A percentile compares a stretch with the other conserved stretches of the same genome.
Conservation (phyloP, 1,140 invertebrate genomes). For the Diploscapter pachys region DNA sequence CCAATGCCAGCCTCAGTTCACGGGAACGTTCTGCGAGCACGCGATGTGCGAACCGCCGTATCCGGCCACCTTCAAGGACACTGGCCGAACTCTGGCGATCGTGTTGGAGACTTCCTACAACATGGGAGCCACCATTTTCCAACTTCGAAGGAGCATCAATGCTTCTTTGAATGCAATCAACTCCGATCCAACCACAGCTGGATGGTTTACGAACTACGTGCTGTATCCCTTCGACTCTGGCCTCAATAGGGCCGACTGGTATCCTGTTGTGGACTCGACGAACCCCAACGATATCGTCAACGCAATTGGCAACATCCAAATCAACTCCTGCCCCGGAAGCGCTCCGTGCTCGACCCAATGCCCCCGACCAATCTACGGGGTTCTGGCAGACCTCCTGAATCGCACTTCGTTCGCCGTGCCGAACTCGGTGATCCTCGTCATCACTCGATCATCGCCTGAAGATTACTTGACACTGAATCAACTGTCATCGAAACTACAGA, state of each 20-base stretch:
- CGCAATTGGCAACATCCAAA: constrained; percentile 28
- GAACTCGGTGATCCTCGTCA: constrained; percentile 36
- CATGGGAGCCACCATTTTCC: constrained; percentile 27
- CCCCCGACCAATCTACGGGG: no score
- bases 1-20: constrained; percentile 26
- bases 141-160: constrained; percentile 29
- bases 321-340: constrained; percentile 34
- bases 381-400: not conserved
- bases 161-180: constrained; percentile 21
- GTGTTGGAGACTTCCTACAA: constrained; percentile 38
- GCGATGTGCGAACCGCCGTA: constrained; percentile 34
- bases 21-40: constrained; percentile 30
- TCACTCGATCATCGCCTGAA: constrained; percentile 34
- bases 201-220: constrained; percentile 42
- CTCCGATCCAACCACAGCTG: constrained; percentile 17
- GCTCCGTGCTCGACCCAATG: constrained; percentile 4
- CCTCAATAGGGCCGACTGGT: constrained; percentile 32
- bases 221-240: constrained; percentile 43
- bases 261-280: constrained; percentile 11
- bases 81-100: constrained; percentile 35
- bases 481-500: no score
- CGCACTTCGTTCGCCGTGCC: constrained; percentile 28
- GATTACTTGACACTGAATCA: not conserved
- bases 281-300: constrained; percentile 29
- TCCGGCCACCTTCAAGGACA: constrained; percentile 29